Evolutionary conservation across 2,113 vertebrate genomes (phyloP), one percentile per base, ranked within the genome.

Genomic region (Oxygymnocypris stewartii): DNA sequence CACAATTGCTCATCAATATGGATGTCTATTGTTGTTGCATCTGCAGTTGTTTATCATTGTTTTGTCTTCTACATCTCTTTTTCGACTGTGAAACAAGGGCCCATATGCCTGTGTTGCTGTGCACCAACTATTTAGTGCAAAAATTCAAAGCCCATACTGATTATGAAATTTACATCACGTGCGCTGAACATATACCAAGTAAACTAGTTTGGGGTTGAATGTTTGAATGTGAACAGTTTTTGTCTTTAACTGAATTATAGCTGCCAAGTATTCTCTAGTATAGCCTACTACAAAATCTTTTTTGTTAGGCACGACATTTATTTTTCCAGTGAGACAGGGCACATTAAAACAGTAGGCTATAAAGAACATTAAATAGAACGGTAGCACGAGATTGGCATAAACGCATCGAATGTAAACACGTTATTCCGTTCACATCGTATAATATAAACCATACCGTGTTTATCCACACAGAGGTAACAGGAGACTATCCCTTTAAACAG

Each of bases 401-500:
- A 31, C 23, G 10, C 76, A 11, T 28, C 25, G 47, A 54, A 54
- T 35, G 44, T 78, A 78, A 78, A 47, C 6, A 47, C 23, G 42
- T 37, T 79, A 61, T 47, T 5, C 40, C 1, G 57, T 76, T 54
- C 14, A 76, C 57, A 82, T 28, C n/a, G 5, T 65, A 49, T 40
- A 11, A 51, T 57, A 79, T 31, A 54, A 35, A 51, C 14, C 25
- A 28, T 40, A 20, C 10, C 4, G 59, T 67, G 61, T 82, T 51
- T 82, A 16, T 82, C 25, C 44, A 78, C 59, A 40, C 20, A 6
- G 35, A 31, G 71, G 42, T 20, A 31, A 67, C 84, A 23, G 31
- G 54, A 75, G 65, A 84, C 91, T 84, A 84, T 47, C 88, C 86
- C 91, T 92, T 92, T 91, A 91, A 92, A 87, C 42, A 40, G 78